Evolutionary conservation across 2,797 vertebrate genomes (phyloP), one percentile per base, ranked within the genome.

Genomic region (Bovichtus diacanthus): DNA sequence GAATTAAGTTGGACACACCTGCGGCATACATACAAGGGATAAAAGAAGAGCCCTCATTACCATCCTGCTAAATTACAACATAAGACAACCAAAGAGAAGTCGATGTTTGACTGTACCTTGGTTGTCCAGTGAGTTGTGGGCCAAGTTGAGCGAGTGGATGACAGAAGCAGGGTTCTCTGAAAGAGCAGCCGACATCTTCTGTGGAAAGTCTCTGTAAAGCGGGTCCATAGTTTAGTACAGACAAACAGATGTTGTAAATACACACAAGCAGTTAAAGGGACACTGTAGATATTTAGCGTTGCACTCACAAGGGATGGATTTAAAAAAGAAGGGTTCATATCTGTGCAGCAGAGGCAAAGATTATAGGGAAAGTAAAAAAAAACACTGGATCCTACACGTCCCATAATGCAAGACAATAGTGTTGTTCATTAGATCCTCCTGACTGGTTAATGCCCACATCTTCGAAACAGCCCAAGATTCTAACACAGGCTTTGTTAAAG

Each of bases 51-150:
- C 4, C 19, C 59, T 41, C 9, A 10, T 29, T 44, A 61, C 39
- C 25, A 7, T 23, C 12, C 13, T 15, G n/a, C 31, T 58, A 9
- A 39, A 64, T 23, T 1, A 38, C 2, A 16, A 39, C 38, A 29
- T 36, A 0, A 58, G 19, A 19, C 16, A 21, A 19, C 0, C 16
- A 31, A 27, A 43, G 23, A 62, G 21, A 41, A 27, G 23, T 4
- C 3, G 21, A 16, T 11, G 36, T 23, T 56, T 51, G 2, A 6
- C n/a, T 1, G 51, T 88, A 97, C 97, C 97, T 95, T 97, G 96
- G 93, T 97, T 97, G 89, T 98, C 97, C 86, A 98, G 93, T 10
- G 96, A 95, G 93, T 98, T 97, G 94, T 97, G 96, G 49, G 97
- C 96, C 87, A 98, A 88, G 90, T 96, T 97, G 90, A 98, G 94